Percentiles rank a stretch among this genome's conserved stretches.
phyloP scores from a whole-genome alignment of 2,888 invertebrate genomes.

The Sminthurinus aureus region DNA sequence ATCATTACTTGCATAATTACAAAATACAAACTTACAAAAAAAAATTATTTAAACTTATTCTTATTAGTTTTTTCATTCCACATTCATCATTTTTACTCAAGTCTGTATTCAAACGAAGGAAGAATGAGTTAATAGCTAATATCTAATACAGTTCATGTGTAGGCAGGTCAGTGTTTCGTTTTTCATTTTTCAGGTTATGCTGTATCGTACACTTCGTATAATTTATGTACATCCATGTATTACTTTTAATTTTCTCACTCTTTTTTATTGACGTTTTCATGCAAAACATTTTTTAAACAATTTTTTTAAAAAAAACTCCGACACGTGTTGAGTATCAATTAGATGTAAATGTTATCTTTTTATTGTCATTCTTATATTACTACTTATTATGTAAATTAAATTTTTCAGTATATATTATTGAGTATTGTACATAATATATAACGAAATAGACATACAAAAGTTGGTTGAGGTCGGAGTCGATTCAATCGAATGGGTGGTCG shows the following conservation, averaged over 20 bases:
- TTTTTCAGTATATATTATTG: background rate
- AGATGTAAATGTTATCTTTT: background rate
- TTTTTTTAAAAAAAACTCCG: background rate
- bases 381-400: too few relatives aligned
- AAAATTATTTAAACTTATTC: too few relatives aligned
- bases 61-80: too few relatives aligned
- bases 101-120: background rate
- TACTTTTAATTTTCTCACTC: background rate
- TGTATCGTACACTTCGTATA: background rate
- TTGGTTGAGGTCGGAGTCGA: constrained; percentile 31
- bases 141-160: background rate
- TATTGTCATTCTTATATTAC: too few relatives aligned
- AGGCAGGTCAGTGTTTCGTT: background rate
- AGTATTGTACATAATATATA: too few relatives aligned
- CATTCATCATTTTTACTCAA: too few relatives aligned
- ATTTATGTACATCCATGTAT: background rate
- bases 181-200: too few relatives aligned
- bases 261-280: too few relatives aligned
- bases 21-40: too few relatives aligned
- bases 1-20: too few relatives aligned
- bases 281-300: too few relatives aligned
- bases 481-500: constrained; percentile 31
- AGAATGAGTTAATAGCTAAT: too few relatives aligned
- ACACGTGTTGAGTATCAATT: background rate
- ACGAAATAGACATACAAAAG: constrained; percentile 22